Base-by-base conservation (phyloP, 2,113 vertebrate species). In the Ornithorhynchus anatinus region DNA sequence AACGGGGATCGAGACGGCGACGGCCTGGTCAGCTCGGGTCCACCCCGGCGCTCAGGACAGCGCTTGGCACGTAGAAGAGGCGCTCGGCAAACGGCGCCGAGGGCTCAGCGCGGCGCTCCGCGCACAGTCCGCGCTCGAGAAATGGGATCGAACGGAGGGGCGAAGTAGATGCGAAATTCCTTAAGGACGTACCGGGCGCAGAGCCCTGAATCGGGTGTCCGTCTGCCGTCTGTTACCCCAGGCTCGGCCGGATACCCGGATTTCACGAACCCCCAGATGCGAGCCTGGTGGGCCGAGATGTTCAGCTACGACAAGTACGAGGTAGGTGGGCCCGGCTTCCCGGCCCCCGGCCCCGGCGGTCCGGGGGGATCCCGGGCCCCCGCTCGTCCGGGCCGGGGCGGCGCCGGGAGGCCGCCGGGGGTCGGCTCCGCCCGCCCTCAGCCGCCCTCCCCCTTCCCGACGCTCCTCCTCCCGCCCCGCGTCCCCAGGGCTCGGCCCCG, bases 211-310 rank as follows among this genome's bases (percentile, higher is more conserved):
- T 5, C 35, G 13, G n/a, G 29, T 82, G 16, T 73, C 9, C 43
- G 14, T n/a, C 25, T 12, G 23, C 40, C 14, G 17, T 77, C 29
- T 35, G n/a, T 31, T 42, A 9, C 17, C 27, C 39, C 62, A 97
- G 96, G 96, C 4, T 96, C 89, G 31, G 93, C 95, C 5, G 88
- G 93, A 39, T 98, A 98, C 82, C 96, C 96, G 5, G 96, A 98
- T 85, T 97, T 98, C 72, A 94, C 91, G 22, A 93, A 94, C 69
- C 89, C 91, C 16, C 88, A 91, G 25, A 94, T 96, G 94, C 94
- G 96, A 31, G 71, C 87, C 17, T 97, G 96, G 96, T 98, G 96
- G 96, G 91, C 95, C 60, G 93, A 91, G 63, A 95, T 94, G 94
- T 98, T 98, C 60, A 85, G 89, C 57, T 97, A 95, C 8, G 92